Evolutionary conservation across 2,797 vertebrate genomes (phyloP).

Genomic region (Coccyzus lansbergi): DNA sequence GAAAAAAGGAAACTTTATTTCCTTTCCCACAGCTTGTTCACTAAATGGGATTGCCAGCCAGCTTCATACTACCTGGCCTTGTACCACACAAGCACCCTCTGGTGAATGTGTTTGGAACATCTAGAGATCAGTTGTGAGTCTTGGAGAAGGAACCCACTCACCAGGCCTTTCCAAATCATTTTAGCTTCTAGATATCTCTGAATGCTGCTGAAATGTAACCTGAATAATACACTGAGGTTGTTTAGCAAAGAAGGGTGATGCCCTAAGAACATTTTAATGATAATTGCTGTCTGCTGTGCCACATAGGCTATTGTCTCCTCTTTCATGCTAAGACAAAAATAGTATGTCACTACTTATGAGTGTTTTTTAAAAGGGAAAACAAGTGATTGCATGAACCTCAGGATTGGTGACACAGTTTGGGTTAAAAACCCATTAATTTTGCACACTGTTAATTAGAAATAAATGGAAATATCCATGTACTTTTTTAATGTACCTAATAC

Average conservation of each 20-base stretch:
- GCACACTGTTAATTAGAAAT: background rate
- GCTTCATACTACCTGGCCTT: background rate
- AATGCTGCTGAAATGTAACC: background rate
- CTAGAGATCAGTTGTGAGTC: background rate
- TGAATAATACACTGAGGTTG: background rate
- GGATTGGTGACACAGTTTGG: background rate
- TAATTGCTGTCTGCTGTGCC: background rate
- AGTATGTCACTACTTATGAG: background rate
- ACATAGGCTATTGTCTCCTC: background rate
- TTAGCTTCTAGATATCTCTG: background rate
- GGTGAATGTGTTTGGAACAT: background rate
- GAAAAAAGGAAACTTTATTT: conserved; percentile 22
- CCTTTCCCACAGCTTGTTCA: background rate
- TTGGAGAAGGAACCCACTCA: background rate
- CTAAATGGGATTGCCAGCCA: background rate
- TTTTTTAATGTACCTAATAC: background rate
- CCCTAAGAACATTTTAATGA: background rate
- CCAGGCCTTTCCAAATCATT: background rate
- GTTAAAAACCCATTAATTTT: background rate
- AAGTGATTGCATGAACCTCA: background rate
- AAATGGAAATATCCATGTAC: background rate
- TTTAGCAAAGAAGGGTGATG: background rate
- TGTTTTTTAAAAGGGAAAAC: background rate
- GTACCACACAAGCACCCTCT: background rate
- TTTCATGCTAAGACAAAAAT: background rate